These are phyloP conservation scores for Drosophila ercepeae DNA, from an alignment of 1,140 invertebrate genomes.

Conservation along the genomic window DNA sequence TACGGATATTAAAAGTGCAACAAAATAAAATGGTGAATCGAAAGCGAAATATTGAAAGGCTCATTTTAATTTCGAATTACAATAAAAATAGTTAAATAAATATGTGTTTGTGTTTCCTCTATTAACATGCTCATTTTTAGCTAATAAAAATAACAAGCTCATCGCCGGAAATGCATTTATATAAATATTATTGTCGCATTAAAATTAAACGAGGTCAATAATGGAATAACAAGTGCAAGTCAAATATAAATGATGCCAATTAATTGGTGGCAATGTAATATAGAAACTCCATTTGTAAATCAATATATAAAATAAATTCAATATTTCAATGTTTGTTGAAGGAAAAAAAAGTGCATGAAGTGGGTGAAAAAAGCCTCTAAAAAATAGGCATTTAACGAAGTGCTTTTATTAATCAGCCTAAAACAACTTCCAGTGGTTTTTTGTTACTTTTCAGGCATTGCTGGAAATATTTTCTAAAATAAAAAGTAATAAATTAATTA, in stretches of 20 bases:
- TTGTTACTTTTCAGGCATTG: background rate
- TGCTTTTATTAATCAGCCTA: background rate
- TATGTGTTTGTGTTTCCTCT: conserved; percentile 7
- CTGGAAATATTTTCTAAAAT: too few relatives aligned
- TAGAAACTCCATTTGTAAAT: conserved; percentile 12
- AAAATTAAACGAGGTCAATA: conserved; percentile 5
- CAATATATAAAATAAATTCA: conserved; percentile 21
- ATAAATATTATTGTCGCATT: conserved; percentile 27
- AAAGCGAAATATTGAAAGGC: background rate
- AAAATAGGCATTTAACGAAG: background rate
- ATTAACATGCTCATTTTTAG: conserved; percentile 64
- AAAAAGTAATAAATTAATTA: background rate
- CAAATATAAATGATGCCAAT: conserved; percentile 44
- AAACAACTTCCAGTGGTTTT: background rate
- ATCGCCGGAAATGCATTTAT: conserved; percentile 18
- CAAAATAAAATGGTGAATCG: conserved; percentile 4
- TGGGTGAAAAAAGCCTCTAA: conserved; percentile 3
- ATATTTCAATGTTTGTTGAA: conserved; percentile 15
- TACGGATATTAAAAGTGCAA: conserved; percentile 3
- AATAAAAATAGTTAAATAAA: conserved; percentile 27
- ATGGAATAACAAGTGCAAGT: conserved; percentile 31
- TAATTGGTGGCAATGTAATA: conserved; percentile 24
- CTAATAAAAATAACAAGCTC: conserved; percentile 63
- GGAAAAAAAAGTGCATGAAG: conserved; percentile 1
- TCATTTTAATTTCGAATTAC: conserved; percentile 14